Conservation (phyloP, 2,797 vertebrate genomes). For the Sitta carolinensis region DNA sequence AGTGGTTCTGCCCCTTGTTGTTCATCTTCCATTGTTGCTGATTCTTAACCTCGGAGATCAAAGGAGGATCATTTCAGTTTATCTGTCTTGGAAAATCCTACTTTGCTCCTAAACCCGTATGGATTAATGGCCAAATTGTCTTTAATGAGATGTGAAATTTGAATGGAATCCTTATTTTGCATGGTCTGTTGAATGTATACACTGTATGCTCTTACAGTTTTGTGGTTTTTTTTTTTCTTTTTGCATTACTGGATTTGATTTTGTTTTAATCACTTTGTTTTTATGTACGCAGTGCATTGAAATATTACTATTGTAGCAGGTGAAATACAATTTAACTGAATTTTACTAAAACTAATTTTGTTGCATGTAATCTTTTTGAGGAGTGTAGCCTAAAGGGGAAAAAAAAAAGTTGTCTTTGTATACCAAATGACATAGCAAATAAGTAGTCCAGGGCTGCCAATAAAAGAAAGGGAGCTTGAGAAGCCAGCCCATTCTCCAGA, state of each 20-base stretch:
- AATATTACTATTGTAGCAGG: not conserved
- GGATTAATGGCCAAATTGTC: slow-evolving; percentile 74
- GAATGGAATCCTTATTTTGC: slow-evolving; percentile 58
- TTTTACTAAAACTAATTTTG: not conserved
- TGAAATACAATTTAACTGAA: not conserved
- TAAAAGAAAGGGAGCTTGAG: not conserved
- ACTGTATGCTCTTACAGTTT: slow-evolving; percentile 34
- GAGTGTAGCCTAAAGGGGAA: not conserved
- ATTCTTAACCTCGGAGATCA: slow-evolving; percentile 94
- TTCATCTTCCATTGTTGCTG: slow-evolving; percentile 88
- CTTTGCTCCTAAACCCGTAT: slow-evolving; percentile 72
- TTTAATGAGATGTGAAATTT: slow-evolving; percentile 69
- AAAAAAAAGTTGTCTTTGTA: not conserved
- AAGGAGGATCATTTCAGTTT: slow-evolving; percentile 95
- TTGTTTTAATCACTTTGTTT: not conserved
- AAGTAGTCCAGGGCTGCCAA: not conserved
- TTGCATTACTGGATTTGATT: not conserved
- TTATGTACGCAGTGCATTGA: not conserved
- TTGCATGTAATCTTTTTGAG: not conserved
- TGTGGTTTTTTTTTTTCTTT: slow-evolving; percentile 13
- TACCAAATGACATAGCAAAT: not conserved
- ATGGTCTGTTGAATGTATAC: not conserved
- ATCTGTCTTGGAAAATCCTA: slow-evolving; percentile 93
- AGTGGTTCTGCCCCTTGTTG: slow-evolving; percentile 87
- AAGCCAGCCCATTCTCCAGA: not conserved